Percentiles rank a stretch among this genome's conserved stretches.
These are phyloP conservation scores for Lineus longissimus DNA, from an alignment of 1,140 invertebrate genomes.

Conservation along the genomic window DNA sequence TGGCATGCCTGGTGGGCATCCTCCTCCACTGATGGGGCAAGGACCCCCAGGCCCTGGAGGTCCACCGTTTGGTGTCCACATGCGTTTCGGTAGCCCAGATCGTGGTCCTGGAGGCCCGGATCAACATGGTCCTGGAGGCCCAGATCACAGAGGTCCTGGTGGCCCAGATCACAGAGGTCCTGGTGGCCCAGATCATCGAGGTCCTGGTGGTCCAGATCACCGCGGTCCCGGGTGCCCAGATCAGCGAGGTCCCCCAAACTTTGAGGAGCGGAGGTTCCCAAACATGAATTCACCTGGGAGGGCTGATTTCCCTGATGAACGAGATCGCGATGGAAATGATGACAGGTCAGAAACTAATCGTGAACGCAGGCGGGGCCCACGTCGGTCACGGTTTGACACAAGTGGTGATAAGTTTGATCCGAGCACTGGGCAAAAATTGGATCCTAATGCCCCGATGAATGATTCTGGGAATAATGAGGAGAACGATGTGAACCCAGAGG, in stretches of 20 bases:
- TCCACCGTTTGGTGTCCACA: neutral
- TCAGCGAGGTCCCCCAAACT: too few species aligned
- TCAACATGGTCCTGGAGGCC: neutral
- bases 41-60: neutral
- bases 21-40: neutral
- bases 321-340: conserved; percentile 4
- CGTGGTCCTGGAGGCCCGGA: neutral
- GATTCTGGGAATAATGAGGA: too few species aligned
- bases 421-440: too few species aligned
- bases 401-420: too few species aligned
- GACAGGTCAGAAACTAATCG: neutral
- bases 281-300: too few species aligned
- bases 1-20: neutral
- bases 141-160: conserved; percentile 4
- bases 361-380: conserved; percentile 4
- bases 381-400: conserved; percentile 5
- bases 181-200: conserved; percentile 3
- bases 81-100: neutral
- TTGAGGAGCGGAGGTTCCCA: too few species aligned
- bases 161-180: conserved; percentile 6
- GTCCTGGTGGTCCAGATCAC: conserved; percentile 5
- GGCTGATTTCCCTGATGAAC: too few species aligned
- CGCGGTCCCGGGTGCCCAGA: conserved; percentile 2
- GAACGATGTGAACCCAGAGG: too few species aligned
- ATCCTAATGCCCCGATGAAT: too few species aligned